Conservation (phyloP, 2,797 vertebrate genomes). For the Octomys mimax region DNA sequence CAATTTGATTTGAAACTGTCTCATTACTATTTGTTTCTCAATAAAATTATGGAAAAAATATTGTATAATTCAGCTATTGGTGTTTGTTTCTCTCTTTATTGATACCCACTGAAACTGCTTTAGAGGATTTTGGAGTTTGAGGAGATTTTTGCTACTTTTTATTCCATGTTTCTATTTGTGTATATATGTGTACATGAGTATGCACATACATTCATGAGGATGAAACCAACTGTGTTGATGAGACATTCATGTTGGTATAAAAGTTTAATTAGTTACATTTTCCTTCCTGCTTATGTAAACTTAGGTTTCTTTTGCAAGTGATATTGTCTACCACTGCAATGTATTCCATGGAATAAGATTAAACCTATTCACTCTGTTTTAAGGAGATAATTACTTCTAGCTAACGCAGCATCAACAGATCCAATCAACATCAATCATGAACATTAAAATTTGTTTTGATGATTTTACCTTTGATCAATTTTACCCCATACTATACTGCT, state of each 20-base stretch:
- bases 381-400: background rate
- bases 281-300: background rate
- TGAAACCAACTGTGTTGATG: background rate
- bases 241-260: background rate
- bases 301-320: background rate
- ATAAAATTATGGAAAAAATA: background rate
- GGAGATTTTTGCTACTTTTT: background rate
- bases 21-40: too few relatives aligned
- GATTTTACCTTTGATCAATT: too few relatives aligned
- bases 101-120: background rate
- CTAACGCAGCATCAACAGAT: background rate
- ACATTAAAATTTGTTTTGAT: background rate
- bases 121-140: background rate
- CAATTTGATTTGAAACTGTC: too few relatives aligned
- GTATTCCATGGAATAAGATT: background rate
- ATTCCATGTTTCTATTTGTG: background rate
- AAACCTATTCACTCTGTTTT: background rate
- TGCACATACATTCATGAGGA: background rate
- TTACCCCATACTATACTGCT: too few relatives aligned
- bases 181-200: background rate
- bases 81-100: background rate
- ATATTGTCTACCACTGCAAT: background rate
- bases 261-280: background rate
- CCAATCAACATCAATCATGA: background rate
- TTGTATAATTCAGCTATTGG: background rate